phyloP scores from a whole-genome alignment of 2,888 invertebrate species.

The Pocota personata region DNA sequence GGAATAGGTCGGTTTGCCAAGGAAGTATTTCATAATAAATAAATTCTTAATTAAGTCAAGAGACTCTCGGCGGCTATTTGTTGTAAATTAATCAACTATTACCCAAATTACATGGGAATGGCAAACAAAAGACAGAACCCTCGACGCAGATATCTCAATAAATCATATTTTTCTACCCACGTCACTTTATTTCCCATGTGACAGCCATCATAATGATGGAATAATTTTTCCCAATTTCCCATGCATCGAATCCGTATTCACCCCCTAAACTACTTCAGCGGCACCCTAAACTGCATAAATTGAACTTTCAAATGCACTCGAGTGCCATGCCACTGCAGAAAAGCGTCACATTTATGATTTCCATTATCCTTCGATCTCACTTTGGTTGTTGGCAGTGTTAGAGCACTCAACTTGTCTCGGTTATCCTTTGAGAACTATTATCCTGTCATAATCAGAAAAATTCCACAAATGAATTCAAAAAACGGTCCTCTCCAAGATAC shows the following conservation, averaged over 20 bases:
- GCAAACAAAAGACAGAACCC: slow-evolving; percentile 11
- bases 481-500: slow-evolving; percentile 2
- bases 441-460: slow-evolving; percentile 69
- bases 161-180: slow-evolving; percentile 30
- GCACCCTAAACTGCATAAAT: slow-evolving; percentile 21
- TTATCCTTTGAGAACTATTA: slow-evolving; percentile 40
- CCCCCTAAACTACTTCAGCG: neutral
- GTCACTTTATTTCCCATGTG: slow-evolving; percentile 10
- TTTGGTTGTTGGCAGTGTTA: slow-evolving; percentile 4
- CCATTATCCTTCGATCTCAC: slow-evolving; percentile 45
- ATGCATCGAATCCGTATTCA: slow-evolving; percentile 21
- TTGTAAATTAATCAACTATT: slow-evolving; percentile 39
- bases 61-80: neutral
- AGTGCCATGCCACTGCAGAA: neutral
- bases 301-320: slow-evolving; percentile 39
- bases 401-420: neutral
- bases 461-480: slow-evolving; percentile 32
- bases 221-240: slow-evolving; percentile 38
- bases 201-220: slow-evolving; percentile 56
- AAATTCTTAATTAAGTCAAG: neutral
- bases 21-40: too few relatives aligned
- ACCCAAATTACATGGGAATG: slow-evolving; percentile 43
- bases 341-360: slow-evolving; percentile 60
- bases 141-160: slow-evolving; percentile 24
- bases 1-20: too few relatives aligned